Percentiles rank a stretch among this genome's conserved stretches.
These are phyloP conservation scores for Micronisus gabar DNA, from an alignment of 2,113 vertebrate genomes.

Conservation along the genomic window DNA sequence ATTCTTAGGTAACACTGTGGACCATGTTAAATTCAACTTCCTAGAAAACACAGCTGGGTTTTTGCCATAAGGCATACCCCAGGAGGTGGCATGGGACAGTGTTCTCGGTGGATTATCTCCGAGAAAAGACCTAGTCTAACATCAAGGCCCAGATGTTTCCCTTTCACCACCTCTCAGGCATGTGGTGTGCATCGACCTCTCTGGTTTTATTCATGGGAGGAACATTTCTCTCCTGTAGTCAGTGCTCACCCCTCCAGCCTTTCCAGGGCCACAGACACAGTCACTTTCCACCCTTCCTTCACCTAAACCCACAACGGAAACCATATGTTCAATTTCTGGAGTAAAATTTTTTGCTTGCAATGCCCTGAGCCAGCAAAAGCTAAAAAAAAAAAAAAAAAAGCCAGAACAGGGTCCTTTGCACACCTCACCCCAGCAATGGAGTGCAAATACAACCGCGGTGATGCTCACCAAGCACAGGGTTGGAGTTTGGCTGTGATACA, in stretches of 20 bases:
- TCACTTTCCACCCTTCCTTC: not conserved
- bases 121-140: not conserved
- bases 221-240: not conserved
- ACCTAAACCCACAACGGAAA: not conserved
- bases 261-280: not conserved
- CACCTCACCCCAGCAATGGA: not conserved
- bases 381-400: not conserved
- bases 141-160: not conserved
- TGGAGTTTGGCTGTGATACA: not conserved
- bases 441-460: not conserved
- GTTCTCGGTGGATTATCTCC: not conserved
- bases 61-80: not conserved
- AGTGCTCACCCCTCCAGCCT: no score
- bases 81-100: not conserved
- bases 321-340: accelerated
- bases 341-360: not conserved
- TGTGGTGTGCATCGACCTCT: not conserved
- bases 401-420: not conserved
- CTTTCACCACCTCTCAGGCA: not conserved
- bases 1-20: not conserved
- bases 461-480: not conserved
- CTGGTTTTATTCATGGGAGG: not conserved
- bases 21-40: not conserved
- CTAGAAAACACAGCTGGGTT: not conserved
- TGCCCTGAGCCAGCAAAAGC: not conserved